A percentile compares a stretch with the other conserved stretches of the same genome.
phyloP scores from a whole-genome alignment of 2,113 vertebrate genomes.

The Pungitius pungitius region DNA sequence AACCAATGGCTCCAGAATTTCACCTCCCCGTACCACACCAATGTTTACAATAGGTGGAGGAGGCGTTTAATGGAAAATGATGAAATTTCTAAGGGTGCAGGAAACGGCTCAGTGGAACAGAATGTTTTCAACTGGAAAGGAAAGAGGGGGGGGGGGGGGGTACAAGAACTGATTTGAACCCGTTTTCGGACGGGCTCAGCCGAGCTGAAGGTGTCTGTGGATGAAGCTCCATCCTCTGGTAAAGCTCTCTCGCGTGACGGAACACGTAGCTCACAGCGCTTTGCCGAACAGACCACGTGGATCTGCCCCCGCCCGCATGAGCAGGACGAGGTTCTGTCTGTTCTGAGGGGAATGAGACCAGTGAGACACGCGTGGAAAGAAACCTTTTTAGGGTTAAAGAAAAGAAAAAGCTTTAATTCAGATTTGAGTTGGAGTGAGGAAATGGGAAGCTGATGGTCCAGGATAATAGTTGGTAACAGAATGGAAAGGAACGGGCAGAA shows the following conservation, averaged over 20 bases:
- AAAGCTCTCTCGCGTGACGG: constrained; percentile 67
- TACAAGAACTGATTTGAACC: constrained; percentile 33
- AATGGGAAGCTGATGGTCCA: background rate
- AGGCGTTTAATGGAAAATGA: constrained; percentile 59
- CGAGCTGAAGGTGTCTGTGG: constrained; percentile 44
- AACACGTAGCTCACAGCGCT: constrained; percentile 48
- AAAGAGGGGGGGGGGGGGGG: background rate
- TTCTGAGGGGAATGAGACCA: constrained; percentile 6
- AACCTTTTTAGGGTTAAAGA: background rate
- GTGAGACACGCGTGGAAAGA: background rate
- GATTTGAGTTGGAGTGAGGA: constrained; percentile 7
- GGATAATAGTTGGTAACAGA: background rate
- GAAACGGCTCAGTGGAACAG: constrained; percentile 64
- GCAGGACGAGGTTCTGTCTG: constrained; percentile 9
- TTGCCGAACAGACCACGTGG: constrained; percentile 49
- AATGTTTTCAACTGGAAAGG: constrained; percentile 60
- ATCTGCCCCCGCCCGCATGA: constrained; percentile 25
- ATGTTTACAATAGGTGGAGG: constrained; percentile 46
- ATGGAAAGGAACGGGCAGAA: background rate
- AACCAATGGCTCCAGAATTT: constrained; percentile 64
- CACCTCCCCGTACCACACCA: constrained; percentile 59
- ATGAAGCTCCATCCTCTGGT: constrained; percentile 32
- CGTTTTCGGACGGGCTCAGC: constrained; percentile 45
- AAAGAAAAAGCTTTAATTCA: constrained; percentile 12
- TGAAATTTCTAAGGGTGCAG: constrained; percentile 62